These are phyloP conservation scores for Lampropteryx suffumata DNA, from an alignment of 2,888 invertebrate species.

Conservation along the genomic window DNA sequence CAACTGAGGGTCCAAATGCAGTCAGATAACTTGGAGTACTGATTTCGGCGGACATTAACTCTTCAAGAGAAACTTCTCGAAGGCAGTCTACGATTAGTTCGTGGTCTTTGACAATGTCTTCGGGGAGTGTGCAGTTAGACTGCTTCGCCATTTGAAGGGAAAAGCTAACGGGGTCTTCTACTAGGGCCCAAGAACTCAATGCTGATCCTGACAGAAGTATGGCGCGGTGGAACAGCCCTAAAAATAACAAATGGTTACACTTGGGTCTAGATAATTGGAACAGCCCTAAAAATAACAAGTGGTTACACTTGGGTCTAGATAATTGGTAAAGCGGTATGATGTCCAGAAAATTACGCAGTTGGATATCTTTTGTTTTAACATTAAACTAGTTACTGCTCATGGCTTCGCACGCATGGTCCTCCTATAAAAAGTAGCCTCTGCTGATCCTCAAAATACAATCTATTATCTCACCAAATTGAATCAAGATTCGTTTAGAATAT, in stretches of 20 bases:
- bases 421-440: too few relatives aligned
- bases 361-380: too few relatives aligned
- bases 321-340: too few relatives aligned
- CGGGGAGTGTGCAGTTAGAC: constrained; percentile 92
- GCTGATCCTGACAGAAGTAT: constrained; percentile 95
- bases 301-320: too few relatives aligned
- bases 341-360: too few relatives aligned
- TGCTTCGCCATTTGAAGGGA: constrained; percentile 91
- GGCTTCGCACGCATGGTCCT: too few relatives aligned
- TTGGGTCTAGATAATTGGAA: too few relatives aligned
- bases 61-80: constrained; percentile 88
- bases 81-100: constrained; percentile 93
- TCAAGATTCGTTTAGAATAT: too few relatives aligned
- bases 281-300: too few relatives aligned
- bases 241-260: constrained; percentile 48
- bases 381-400: too few relatives aligned
- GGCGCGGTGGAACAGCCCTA: constrained; percentile 93
- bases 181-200: constrained; percentile 93
- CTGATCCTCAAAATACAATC: too few relatives aligned
- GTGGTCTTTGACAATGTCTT: constrained; percentile 91
- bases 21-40: constrained; percentile 91
- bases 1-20: constrained; percentile 96
- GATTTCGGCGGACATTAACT: constrained; percentile 89
- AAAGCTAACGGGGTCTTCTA: constrained; percentile 93
- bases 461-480: too few relatives aligned